A percentile compares a stretch with the other conserved stretches of the same genome.
These are phyloP conservation scores for Margaritifera margaritifera DNA, from an alignment of 2,888 invertebrate genomes.

Conservation along the genomic window DNA sequence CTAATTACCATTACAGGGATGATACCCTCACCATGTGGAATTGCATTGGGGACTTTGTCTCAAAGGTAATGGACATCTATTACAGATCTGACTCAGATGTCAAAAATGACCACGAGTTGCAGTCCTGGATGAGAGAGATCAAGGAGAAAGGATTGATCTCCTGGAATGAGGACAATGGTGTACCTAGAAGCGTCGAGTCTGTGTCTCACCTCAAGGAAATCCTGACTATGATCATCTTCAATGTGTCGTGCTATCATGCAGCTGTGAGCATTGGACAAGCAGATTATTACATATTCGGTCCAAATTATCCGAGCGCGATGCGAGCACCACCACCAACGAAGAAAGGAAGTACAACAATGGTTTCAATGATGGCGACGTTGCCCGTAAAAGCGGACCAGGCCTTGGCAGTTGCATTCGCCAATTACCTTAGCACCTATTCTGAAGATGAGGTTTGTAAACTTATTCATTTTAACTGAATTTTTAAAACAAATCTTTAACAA, in stretches of 20 bases:
- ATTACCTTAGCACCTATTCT: conserved; percentile 25
- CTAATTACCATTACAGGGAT: conserved; percentile 32
- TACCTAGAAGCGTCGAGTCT: too few relatives aligned
- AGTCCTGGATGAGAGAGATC: conserved; percentile 26
- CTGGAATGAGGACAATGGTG: too few relatives aligned
- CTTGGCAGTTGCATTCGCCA: conserved; percentile 30
- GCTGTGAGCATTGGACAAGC: conserved; percentile 33
- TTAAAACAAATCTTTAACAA: too few relatives aligned
- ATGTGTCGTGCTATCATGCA: conserved; percentile 30
- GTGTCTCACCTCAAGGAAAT: too few relatives aligned
- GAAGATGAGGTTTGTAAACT: conserved; percentile 29
- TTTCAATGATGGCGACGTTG: conserved; percentile 23
- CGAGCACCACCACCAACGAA: conserved; percentile 29
- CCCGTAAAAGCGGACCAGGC: conserved; percentile 34
- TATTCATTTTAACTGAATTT: too few relatives aligned
- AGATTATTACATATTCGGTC: conserved; percentile 37
- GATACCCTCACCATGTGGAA: conserved; percentile 33
- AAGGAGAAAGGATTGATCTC: conserved; percentile 25
- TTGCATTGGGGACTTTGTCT: conserved; percentile 17
- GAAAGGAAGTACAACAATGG: conserved; percentile 25
- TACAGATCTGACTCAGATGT: conserved; percentile 29
- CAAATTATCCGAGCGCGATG: conserved; percentile 34
- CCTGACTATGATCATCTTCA: conserved; percentile 30
- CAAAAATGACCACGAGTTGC: conserved; percentile 23
- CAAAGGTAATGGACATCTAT: conserved; percentile 21